phyloP scores from a whole-genome alignment of 2,113 vertebrate species.

The Hoplias malabaricus region DNA sequence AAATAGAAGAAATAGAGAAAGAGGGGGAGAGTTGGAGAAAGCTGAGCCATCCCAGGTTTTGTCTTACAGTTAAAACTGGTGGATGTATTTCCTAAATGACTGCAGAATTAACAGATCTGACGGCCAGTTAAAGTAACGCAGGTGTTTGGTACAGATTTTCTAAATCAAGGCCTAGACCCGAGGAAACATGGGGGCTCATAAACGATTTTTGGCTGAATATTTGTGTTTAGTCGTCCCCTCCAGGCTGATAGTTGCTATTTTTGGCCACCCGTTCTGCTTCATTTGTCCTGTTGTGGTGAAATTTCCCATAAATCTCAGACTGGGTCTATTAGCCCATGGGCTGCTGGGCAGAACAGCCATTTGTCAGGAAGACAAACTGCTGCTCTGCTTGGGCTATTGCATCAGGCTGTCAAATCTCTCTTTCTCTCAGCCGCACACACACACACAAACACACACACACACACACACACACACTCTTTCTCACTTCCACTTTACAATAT shows the following conservation, averaged over 20 bases:
- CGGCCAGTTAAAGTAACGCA: neutral
- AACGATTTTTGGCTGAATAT: constrained; percentile 3
- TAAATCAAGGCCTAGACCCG: neutral
- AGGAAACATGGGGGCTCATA: neutral
- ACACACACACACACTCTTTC: neutral
- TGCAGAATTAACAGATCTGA: neutral
- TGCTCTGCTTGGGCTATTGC: constrained; percentile 19
- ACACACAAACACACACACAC: neutral
- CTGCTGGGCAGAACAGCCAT: constrained; percentile 42
- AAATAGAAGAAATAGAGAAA: neutral
- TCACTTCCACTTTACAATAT: neutral
- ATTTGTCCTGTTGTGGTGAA: constrained; percentile 39
- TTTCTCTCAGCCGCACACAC: neutral
- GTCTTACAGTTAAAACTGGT: neutral
- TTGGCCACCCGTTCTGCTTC: constrained; percentile 27
- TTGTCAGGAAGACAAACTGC: constrained; percentile 52
- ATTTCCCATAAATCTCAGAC: constrained; percentile 51
- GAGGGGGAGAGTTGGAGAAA: neutral
- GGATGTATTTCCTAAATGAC: neutral
- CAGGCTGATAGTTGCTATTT: constrained; percentile 33
- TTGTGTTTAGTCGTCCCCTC: neutral
- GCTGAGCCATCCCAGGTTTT: neutral
- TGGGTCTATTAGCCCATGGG: constrained; percentile 49
- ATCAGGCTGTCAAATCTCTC: neutral
- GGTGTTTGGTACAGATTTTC: neutral